These are phyloP conservation scores for Drosophila mayri DNA, from an alignment of 1,140 invertebrate species.

Conservation along the genomic window DNA sequence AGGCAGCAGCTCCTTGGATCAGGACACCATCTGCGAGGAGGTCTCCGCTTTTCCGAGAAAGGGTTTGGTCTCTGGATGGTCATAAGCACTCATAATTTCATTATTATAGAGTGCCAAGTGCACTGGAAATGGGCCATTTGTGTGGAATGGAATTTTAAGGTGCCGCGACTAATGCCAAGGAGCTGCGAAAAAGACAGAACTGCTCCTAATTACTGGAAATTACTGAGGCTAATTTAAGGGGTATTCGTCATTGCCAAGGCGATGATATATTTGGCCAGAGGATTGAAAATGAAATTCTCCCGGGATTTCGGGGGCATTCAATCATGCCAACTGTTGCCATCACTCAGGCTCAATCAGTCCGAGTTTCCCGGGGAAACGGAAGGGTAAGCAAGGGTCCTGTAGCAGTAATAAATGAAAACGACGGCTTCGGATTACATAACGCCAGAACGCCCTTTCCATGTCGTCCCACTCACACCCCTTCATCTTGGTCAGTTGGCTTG, in stretches of 20 bases:
- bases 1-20: conserved; percentile 35
- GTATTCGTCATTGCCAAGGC: conserved; percentile 65
- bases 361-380: conserved; percentile 44
- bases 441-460: conserved; percentile 47
- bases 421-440: conserved; percentile 72
- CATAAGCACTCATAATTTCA: conserved; percentile 80
- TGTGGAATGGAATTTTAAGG: conserved; percentile 64
- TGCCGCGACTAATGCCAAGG: conserved; percentile 43
- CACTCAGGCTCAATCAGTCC: conserved; percentile 66
- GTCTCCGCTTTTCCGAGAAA: conserved; percentile 41
- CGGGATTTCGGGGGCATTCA: conserved; percentile 42
- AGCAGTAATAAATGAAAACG: conserved; percentile 56
- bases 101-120: conserved; percentile 78
- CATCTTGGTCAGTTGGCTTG: conserved; percentile 43
- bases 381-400: conserved; percentile 34
- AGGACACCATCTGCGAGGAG: conserved; percentile 59
- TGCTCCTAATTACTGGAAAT: conserved; percentile 70
- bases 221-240: conserved; percentile 70
- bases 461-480: conserved; percentile 1
- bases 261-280: conserved; percentile 62
- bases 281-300: conserved; percentile 26
- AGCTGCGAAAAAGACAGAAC: not conserved
- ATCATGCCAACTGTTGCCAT: conserved; percentile 83
- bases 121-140: conserved; percentile 76
- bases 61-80: conserved; percentile 57